phyloP scores from a whole-genome alignment of 64 coral and sea anemone species.

The Hydrozoanthus tunicans region DNA sequence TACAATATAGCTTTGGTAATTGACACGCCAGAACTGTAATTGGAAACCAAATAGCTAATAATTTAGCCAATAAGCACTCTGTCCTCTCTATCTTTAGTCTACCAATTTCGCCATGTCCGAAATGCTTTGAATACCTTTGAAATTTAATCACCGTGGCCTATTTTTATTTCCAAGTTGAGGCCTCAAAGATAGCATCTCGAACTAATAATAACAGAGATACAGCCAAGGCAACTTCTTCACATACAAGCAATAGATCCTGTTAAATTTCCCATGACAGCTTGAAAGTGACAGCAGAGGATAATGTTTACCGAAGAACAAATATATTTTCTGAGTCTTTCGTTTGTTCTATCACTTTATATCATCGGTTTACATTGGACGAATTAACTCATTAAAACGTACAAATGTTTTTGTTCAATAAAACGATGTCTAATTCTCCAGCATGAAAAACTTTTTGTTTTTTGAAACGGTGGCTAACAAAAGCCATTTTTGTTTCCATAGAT shows the following conservation, averaged over 20 bases:
- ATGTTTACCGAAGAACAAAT: not conserved
- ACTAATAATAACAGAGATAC: not conserved
- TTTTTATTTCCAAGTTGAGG: slow-evolving; percentile 9
- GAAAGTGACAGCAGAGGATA: not conserved
- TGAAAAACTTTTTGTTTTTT: slow-evolving; percentile 8
- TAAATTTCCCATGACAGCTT: not conserved
- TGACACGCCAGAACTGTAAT: slow-evolving; percentile 47
- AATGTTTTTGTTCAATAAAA: not conserved
- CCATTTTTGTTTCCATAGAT: not conserved
- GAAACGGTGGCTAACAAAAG: not conserved
- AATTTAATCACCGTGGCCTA: slow-evolving; percentile 47
- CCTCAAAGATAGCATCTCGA: not conserved
- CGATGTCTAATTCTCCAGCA: not conserved
- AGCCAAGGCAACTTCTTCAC: not conserved
- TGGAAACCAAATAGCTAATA: slow-evolving; percentile 46
- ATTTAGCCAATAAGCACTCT: slow-evolving; percentile 14
- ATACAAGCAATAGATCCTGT: not conserved
- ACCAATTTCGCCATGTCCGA: slow-evolving; percentile 15
- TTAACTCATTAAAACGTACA: slow-evolving; percentile 28
- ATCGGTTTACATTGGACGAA: slow-evolving; percentile 4
- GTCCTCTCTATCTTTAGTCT: not conserved
- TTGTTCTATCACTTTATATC: not conserved
- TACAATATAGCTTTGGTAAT: slow-evolving; percentile 57
- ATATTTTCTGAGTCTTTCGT: not conserved
- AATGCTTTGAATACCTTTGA: slow-evolving; percentile 50